Percentiles rank a stretch among this genome's conserved stretches.
phyloP scores from a whole-genome alignment of 2,113 vertebrate genomes.

The Peromyscus californicus region DNA sequence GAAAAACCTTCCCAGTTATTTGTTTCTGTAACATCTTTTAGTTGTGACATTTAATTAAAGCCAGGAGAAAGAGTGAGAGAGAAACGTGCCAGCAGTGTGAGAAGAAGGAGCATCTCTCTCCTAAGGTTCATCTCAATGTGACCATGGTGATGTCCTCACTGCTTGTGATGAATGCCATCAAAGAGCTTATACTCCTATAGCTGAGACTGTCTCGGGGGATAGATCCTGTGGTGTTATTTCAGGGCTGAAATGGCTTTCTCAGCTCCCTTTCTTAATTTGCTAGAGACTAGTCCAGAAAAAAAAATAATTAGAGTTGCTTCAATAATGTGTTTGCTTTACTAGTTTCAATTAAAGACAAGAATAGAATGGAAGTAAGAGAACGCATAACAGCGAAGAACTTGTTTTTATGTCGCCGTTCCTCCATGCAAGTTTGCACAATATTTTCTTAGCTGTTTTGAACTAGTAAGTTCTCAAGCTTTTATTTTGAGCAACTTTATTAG shows the following conservation, averaged over 20 bases:
- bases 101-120: background rate
- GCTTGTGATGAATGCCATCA: background rate
- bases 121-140: background rate
- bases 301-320: conserved; percentile 77
- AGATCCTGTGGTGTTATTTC: conserved; percentile 34
- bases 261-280: conserved; percentile 77
- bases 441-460: conserved; percentile 56
- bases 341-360: conserved; percentile 76
- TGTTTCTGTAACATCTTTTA: conserved; percentile 54
- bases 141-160: background rate
- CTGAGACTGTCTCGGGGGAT: background rate
- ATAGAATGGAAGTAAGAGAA: conserved; percentile 13
- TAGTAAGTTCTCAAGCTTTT: background rate
- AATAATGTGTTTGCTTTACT: conserved; percentile 73
- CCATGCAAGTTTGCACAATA: conserved; percentile 5
- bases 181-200: background rate
- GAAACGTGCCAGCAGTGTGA: background rate
- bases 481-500: background rate
- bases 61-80: conserved; percentile 40
- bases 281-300: conserved; percentile 65
- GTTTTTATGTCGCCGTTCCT: background rate
- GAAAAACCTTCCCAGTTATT: background rate
- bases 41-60: conserved; percentile 72
- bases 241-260: conserved; percentile 67
- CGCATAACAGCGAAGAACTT: background rate